Evolutionary conservation across 2,888 invertebrate species (phyloP).

Genomic region (Dilophus febrilis): DNA sequence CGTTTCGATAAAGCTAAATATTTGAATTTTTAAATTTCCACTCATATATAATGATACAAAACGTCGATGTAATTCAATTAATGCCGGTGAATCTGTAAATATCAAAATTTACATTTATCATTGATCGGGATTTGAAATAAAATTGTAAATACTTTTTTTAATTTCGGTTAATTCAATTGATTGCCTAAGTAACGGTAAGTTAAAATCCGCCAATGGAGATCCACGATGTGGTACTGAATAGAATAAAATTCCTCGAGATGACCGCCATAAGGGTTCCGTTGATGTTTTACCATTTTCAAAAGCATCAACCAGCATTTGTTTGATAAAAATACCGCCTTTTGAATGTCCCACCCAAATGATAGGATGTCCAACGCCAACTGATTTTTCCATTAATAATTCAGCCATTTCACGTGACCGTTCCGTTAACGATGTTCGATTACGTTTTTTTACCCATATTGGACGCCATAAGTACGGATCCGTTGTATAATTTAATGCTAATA

Average conservation of each 20-base stretch:
- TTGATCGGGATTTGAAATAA: not conserved
- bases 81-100: slow-evolving; percentile 46
- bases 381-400: slow-evolving; percentile 40
- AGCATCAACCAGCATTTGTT: slow-evolving; percentile 58
- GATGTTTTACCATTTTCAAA: slow-evolving; percentile 32
- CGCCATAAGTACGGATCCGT: slow-evolving; percentile 64
- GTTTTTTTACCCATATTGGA: slow-evolving; percentile 52
- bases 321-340: slow-evolving; percentile 75
- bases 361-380: slow-evolving; percentile 56
- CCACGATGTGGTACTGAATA: slow-evolving; percentile 79
- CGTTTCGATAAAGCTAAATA: slow-evolving; percentile 66
- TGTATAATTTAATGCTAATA: slow-evolving; percentile 68
- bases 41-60: slow-evolving; percentile 39
- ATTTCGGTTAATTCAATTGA: slow-evolving; percentile 66
- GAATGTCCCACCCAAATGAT: slow-evolving; percentile 70
- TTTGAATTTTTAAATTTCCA: slow-evolving; percentile 32
- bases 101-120: slow-evolving; percentile 2
- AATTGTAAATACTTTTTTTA: slow-evolving; percentile 41
- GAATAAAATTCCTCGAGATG: slow-evolving; percentile 54
- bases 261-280: slow-evolving; percentile 33
- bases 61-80: slow-evolving; percentile 46
- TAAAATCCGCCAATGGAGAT: slow-evolving; percentile 57
- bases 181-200: slow-evolving; percentile 53
- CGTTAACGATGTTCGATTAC: slow-evolving; percentile 44
- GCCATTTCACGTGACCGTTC: slow-evolving; percentile 59